Evolutionary conservation across 1,140 invertebrate genomes (phyloP), one percentile per base, ranked within the genome.

Genomic region (Dendrolimus punctatus): DNA sequence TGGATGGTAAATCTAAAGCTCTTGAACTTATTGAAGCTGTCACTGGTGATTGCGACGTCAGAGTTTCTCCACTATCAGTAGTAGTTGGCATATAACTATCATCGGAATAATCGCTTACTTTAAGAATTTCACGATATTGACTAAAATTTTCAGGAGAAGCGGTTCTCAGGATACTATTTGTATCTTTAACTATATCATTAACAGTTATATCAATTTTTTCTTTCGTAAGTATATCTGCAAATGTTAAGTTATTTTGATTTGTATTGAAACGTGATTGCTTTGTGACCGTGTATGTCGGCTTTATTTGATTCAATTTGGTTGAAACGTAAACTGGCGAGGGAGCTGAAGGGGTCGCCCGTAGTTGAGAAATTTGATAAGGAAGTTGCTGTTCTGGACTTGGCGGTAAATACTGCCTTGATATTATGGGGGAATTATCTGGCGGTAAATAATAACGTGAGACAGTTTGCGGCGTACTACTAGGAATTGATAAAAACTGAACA

Each of bases 121-220:
- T 62, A 40, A 58, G 53, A 47, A 71, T 55, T 58, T 76, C 55
- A 39, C 60, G 53, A 42, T 73, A 67, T 46, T 73, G 55, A 39
- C 54, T 61, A 50, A 73, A 68, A 46, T 71, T 55, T 46, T 55
- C 58, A 50, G 66, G 64, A 39, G 67, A 62, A 48, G 64, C 61
- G 4, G 70, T 65, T 53, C 66, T 59, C 23, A 76, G 55, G 58
- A 74, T 53, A 60, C 66, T 63, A 51, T 69, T 68, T 37, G 80
- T 86, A 57, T 83, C 68, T 64, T 75, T 74, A 23, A 83, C 69
- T 40, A 86, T 81, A 57, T 78, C 64, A 55, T 71, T 73, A 7
- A 84, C 70, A 4, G 76, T 78, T 47, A 73, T 66, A 51, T 83
- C 78, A 43, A 83, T 57, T 54, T 80, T 81, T 70, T 84, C 71